Evolutionary conservation across 2,113 vertebrate genomes (phyloP).

Genomic region (Athene noctua): DNA sequence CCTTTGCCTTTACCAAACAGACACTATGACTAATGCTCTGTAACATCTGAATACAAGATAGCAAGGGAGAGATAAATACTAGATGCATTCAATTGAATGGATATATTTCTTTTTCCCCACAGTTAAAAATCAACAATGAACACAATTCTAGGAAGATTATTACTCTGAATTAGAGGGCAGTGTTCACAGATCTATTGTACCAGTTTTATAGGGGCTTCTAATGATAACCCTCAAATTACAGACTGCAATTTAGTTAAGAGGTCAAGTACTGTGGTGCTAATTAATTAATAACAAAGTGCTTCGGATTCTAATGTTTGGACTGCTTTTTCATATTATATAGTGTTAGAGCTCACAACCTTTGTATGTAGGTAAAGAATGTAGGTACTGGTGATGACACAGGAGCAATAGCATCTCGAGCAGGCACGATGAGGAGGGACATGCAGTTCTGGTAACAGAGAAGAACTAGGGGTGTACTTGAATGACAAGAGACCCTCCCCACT

Average conservation of each 20-base stretch:
- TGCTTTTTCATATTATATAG: neutral
- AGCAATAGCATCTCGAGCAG: neutral
- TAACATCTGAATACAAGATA: neutral
- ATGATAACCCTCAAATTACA: neutral
- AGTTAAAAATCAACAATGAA: neutral
- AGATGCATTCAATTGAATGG: neutral
- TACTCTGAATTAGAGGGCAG: neutral
- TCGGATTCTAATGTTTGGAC: neutral
- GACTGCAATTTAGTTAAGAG: neutral
- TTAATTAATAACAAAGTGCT: neutral
- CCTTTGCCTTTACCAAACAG: neutral
- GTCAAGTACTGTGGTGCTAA: neutral
- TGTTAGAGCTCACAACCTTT: neutral
- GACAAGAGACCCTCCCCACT: neutral
- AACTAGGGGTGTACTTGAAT: neutral
- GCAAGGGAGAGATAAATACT: neutral
- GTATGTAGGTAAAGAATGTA: neutral
- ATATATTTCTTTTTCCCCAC: neutral
- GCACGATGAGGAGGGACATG: neutral
- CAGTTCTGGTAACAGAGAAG: neutral
- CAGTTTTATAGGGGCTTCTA: neutral
- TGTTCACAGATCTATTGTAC: neutral
- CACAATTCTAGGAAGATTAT: neutral
- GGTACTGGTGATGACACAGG: accelerated
- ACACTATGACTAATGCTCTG: neutral